These are phyloP conservation scores for Apeltes quadracus DNA, from an alignment of 2,113 vertebrate species.

Conservation along the genomic window DNA sequence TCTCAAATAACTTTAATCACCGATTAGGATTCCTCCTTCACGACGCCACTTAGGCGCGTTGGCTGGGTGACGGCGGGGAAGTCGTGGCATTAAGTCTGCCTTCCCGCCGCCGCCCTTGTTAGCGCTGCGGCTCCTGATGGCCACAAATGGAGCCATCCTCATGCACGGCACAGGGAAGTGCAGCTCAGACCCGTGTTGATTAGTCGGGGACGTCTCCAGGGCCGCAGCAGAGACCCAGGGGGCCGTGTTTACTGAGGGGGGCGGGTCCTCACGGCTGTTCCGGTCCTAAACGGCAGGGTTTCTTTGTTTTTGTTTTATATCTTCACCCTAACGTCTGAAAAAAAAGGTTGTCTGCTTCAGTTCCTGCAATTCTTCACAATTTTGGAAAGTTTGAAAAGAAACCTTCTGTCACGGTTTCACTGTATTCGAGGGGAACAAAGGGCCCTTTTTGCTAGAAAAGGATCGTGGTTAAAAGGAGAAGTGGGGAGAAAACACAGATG, in stretches of 20 bases:
- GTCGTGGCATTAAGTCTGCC: conserved; percentile 92
- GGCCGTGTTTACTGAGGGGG: not conserved
- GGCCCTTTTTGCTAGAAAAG: not conserved
- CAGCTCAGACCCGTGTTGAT: not conserved
- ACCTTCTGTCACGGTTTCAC: not conserved
- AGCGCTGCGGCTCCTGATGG: conserved; percentile 68
- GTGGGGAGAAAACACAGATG: conserved; percentile 17
- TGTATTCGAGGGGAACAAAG: not conserved
- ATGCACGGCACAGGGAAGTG: conserved; percentile 75
- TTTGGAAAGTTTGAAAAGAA: not conserved
- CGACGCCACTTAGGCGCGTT: conserved; percentile 94
- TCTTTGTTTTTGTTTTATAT: not conserved
- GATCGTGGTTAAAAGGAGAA: conserved; percentile 21
- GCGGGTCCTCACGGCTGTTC: not conserved
- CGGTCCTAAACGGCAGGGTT: not conserved
- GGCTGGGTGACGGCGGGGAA: conserved; percentile 95
- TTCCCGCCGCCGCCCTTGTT: conserved; percentile 88
- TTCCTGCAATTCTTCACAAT: not conserved
- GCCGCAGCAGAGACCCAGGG: not conserved
- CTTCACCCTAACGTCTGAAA: not conserved
- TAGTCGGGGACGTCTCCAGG: not conserved
- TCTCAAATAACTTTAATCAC: conserved; percentile 93
- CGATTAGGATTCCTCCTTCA: conserved; percentile 94
- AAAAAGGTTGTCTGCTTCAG: not conserved
- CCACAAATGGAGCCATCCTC: conserved; percentile 76